These are phyloP conservation scores for Neoscelio sp. DNA, from an alignment of 2,888 invertebrate genomes.

Conservation along the genomic window DNA sequence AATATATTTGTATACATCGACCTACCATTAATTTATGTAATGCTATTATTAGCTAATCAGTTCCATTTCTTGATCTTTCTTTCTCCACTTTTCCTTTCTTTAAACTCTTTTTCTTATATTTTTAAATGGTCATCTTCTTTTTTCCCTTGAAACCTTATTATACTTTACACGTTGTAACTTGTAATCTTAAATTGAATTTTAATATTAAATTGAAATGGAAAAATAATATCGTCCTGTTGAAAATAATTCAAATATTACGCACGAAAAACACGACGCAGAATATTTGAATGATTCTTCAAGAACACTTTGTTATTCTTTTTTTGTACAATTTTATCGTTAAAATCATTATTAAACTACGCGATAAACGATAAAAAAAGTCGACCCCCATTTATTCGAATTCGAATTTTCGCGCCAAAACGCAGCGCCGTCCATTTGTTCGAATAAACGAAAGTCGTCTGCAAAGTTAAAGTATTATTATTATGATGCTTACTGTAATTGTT, in stretches of 20 bases:
- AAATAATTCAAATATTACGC: constrained; percentile 3
- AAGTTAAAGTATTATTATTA: constrained; percentile 1
- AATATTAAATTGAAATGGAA: constrained; percentile 43
- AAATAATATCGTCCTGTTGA: constrained; percentile 36
- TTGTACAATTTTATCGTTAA: constrained; percentile 27
- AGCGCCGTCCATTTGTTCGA: too few species aligned
- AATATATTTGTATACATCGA: constrained; percentile 69
- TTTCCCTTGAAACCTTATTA: constrained; percentile 10
- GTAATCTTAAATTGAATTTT: constrained; percentile 36
- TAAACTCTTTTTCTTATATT: constrained; percentile 4
- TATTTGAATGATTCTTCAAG: not conserved
- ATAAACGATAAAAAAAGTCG: constrained; percentile 22
- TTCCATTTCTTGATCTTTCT: constrained; percentile 38
- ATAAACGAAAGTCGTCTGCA: not conserved
- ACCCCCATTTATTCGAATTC: too few species aligned
- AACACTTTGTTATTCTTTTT: constrained; percentile 5
- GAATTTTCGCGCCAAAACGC: too few species aligned
- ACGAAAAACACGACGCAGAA: not conserved
- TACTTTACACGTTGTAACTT: constrained; percentile 47
- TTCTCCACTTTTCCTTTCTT: constrained; percentile 1
- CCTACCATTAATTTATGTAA: constrained; percentile 63
- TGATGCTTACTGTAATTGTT: constrained; percentile 5
- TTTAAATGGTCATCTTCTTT: constrained; percentile 5
- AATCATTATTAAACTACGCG: constrained; percentile 27
- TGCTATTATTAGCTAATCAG: constrained; percentile 64